Evolutionary conservation across 2,797 vertebrate species (phyloP).

Genomic region (Otolemur crassicaudatus): DNA sequence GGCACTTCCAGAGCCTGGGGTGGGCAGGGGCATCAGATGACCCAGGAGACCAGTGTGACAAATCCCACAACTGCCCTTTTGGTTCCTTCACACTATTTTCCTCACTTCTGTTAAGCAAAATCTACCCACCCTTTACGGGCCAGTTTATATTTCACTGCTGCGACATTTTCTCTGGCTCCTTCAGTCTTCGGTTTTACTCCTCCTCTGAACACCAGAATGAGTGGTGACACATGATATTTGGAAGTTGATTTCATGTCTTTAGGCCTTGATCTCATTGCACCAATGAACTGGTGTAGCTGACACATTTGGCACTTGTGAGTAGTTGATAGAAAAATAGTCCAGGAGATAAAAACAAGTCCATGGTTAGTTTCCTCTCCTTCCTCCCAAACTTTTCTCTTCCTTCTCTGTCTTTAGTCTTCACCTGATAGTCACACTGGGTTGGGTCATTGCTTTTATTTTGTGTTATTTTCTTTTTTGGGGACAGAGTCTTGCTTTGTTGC

Average conservation of each 20-base stretch:
- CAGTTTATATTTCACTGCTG: neutral
- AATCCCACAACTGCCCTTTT: neutral
- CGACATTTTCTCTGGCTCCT: neutral
- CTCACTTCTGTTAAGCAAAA: neutral
- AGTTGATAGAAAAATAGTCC: neutral
- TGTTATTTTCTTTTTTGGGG: neutral
- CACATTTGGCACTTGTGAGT: neutral
- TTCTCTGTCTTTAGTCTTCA: neutral
- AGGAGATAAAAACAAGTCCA: neutral
- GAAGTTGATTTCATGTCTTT: neutral
- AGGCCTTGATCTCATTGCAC: neutral
- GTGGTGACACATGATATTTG: neutral
- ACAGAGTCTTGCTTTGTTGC: no score
- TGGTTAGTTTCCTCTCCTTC: neutral
- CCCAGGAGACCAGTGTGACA: neutral
- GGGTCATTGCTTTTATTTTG: neutral
- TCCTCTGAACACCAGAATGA: neutral
- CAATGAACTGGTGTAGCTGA: neutral
- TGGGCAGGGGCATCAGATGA: neutral
- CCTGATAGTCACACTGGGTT: neutral
- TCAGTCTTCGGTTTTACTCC: neutral
- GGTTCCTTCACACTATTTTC: neutral
- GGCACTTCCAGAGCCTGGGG: neutral
- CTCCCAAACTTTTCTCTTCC: neutral
- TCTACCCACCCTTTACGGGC: neutral